Base-by-base conservation (phyloP, 1,140 invertebrate species). In the Ladona fulva region DNA sequence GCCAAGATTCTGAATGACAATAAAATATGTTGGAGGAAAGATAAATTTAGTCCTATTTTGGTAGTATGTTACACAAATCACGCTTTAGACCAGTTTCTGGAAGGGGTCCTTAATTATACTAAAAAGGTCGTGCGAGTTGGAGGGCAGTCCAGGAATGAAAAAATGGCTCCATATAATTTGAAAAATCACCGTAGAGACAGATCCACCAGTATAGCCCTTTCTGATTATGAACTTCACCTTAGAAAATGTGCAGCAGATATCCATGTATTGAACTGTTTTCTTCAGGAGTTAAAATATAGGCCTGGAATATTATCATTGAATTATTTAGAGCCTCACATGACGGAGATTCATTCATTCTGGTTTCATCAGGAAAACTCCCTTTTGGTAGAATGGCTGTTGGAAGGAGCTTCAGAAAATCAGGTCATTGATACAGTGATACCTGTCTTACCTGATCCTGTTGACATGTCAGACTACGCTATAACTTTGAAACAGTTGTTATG, bases 21-120 rank as follows among this genome's bases (percentile, higher is more conserved):
- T 78, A 78, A 79, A 22, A 52, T 16, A 5, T 16, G 22, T 14
- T 66, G 52, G 52, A 66, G 12, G n/a, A 12, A 12, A 66, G 12
- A 12, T 22, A 11, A 19, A 37, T 12, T 1, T 19, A 6, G 75
- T 25, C 89, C 89, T 6, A 88, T 90, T 29, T 80, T 90, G 8
- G 83, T 90, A 44, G 87, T 90, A 22, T 90, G 88, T 80, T 88
- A 86, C 79, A 90, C 88, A 24, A 90, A 90, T 80, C 89, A 90
- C 83, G 89, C 89, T 12, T 79, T 90, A 12, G 89, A 90, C 83
- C 88, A 91, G 81, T 90, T 91, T 82, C 80, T 90, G 16, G 88
- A 89, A 83, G 87, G 86, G 6, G 85, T 88, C 73, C 74, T 81
- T 12, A 73, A 79, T 25, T 83, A 80, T 42, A 83, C 81, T 7